Evolutionary conservation across 2,888 invertebrate genomes (phyloP).

Genomic region (Lasioglossum calceatum): DNA sequence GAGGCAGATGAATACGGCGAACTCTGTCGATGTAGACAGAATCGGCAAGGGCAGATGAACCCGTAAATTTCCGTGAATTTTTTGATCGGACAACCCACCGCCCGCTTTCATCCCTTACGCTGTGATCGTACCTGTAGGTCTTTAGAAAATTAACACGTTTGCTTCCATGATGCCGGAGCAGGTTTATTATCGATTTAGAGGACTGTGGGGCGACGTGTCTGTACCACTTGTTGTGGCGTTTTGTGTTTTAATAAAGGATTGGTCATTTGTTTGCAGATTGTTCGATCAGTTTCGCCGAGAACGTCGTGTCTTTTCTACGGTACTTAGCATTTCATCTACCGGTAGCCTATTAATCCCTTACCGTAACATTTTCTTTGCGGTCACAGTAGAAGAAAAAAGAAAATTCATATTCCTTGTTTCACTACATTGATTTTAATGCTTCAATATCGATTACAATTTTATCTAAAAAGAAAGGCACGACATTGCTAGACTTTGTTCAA

Average conservation of each 20-base stretch:
- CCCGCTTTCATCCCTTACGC: not conserved
- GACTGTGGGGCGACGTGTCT: not conserved
- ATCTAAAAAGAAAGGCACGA: too few species aligned
- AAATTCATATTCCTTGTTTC: too few species aligned
- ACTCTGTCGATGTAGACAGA: slow-evolving; percentile 49
- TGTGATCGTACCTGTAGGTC: not conserved
- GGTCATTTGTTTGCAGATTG: not conserved
- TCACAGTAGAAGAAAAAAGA: too few species aligned
- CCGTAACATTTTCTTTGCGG: too few species aligned
- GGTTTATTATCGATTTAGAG: not conserved
- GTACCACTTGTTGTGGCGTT: not conserved
- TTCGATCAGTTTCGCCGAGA: not conserved
- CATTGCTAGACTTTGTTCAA: too few species aligned
- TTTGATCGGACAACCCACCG: not conserved
- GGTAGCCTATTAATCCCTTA: too few species aligned
- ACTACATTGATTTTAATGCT: too few species aligned
- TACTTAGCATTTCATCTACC: too few species aligned
- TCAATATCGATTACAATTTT: too few species aligned
- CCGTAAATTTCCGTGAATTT: not conserved
- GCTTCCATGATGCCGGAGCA: not conserved
- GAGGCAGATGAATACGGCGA: slow-evolving; percentile 17
- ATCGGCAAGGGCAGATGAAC: slow-evolving; percentile 53
- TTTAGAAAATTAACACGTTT: not conserved
- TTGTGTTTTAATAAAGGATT: not conserved
- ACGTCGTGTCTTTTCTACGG: not conserved